phyloP scores from a whole-genome alignment of 2,888 invertebrate species.

The Eledone cirrhosa region DNA sequence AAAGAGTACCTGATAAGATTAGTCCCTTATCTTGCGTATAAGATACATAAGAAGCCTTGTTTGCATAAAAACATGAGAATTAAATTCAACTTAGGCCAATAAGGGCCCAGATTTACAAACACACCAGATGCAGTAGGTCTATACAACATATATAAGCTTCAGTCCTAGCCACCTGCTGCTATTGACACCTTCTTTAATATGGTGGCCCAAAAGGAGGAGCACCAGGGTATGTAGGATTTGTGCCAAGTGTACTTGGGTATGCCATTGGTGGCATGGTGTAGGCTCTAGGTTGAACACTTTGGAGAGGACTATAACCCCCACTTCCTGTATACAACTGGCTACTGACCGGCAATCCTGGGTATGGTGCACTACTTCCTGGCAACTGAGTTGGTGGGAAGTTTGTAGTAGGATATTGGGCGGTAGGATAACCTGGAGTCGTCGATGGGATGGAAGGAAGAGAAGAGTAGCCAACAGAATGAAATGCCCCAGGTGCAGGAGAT shows the following conservation, averaged over 20 bases:
- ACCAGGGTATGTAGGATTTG: slow-evolving; percentile 31
- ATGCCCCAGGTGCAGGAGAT: slow-evolving; percentile 31
- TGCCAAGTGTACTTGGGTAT: slow-evolving; percentile 30
- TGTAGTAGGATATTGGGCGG: slow-evolving; percentile 30
- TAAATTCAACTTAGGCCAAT: slow-evolving; percentile 26
- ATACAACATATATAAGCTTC: slow-evolving; percentile 30
- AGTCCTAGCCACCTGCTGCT: slow-evolving; percentile 21
- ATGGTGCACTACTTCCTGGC: slow-evolving; percentile 28
- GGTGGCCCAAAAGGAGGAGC: slow-evolving; percentile 30
- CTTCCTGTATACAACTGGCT: slow-evolving; percentile 32
- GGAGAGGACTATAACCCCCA: slow-evolving; percentile 23
- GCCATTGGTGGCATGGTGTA: slow-evolving; percentile 32
- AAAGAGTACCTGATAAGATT: slow-evolving; percentile 11
- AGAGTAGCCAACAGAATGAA: slow-evolving; percentile 30
- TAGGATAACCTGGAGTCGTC: slow-evolving; percentile 30
- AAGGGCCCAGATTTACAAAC: slow-evolving; percentile 29
- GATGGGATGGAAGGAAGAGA: slow-evolving; percentile 31
- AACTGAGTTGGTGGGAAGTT: slow-evolving; percentile 28
- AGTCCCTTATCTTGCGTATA: slow-evolving; percentile 21
- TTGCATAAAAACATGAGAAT: slow-evolving; percentile 19
- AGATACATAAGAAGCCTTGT: slow-evolving; percentile 28
- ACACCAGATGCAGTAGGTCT: slow-evolving; percentile 29
- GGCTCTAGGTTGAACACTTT: slow-evolving; percentile 25
- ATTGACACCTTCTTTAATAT: slow-evolving; percentile 21
- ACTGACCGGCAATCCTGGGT: slow-evolving; percentile 26